These are phyloP conservation scores for Hyposoter didymator DNA, from an alignment of 2,888 invertebrate genomes.

Conservation along the genomic window DNA sequence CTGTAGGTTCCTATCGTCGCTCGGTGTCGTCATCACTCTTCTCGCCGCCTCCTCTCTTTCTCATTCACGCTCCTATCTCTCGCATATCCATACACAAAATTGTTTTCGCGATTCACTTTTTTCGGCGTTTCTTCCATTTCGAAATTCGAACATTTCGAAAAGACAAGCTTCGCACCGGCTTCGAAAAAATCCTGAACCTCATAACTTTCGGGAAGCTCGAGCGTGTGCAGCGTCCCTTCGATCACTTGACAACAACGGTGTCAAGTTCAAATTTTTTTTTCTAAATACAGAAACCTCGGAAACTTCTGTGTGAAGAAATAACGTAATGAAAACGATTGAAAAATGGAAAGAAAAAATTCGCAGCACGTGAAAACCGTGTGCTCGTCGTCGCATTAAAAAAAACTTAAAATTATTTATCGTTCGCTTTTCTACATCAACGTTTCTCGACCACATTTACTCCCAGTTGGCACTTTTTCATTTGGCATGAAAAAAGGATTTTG, in stretches of 20 bases:
- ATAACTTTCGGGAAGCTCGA: not conserved
- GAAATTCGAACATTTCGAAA: not conserved
- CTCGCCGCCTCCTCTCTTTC: slow-evolving; percentile 31
- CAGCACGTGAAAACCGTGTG: not conserved
- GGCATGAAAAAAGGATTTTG: not conserved
- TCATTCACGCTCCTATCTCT: slow-evolving; percentile 2
- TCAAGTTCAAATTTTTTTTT: too few species aligned
- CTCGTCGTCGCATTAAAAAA: not conserved
- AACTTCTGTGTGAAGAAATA: not conserved
- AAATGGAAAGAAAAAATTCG: not conserved
- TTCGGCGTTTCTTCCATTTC: not conserved
- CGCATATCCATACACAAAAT: not conserved
- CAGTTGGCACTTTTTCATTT: not conserved
- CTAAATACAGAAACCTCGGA: too few species aligned
- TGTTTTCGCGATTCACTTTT: not conserved
- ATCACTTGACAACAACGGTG: not conserved
- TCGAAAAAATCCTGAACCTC: not conserved
- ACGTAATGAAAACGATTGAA: not conserved
- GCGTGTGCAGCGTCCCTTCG: not conserved
- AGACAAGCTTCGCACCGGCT: not conserved
- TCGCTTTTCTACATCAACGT: too few species aligned
- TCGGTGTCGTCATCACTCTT: slow-evolving; percentile 64
- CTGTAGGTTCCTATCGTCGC: slow-evolving; percentile 64
- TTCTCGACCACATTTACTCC: too few species aligned
- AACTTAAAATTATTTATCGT: not conserved